Evolutionary conservation across 2,113 vertebrate genomes (phyloP), one percentile per base, ranked within the genome.

Genomic region (Suncus etruscus): DNA sequence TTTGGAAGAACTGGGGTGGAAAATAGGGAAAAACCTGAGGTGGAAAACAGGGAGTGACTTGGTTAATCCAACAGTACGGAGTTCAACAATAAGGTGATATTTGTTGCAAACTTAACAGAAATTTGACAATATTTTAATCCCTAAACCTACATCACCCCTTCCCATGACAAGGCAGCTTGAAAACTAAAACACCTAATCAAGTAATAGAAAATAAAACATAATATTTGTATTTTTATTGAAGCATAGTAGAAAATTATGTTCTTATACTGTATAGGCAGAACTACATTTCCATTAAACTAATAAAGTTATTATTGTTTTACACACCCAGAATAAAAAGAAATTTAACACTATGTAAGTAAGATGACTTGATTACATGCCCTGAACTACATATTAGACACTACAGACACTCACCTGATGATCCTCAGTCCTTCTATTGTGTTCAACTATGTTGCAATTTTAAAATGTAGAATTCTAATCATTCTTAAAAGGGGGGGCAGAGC

Each of bases 91-190:
- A 78, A 88, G 22, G 29, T 83, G 3, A 7, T 51, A 70, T 86
- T 47, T 90, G 39, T 50, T 87, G 83, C 31, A 90, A 92, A 94
- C 72, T 87, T 79, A 95, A 91, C 1, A 90, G 47, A 76, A 89
- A 84, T 83, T 84, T 94, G 66, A 91, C 20, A 89, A 75, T 93
- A 12, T 78, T 16, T 54, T 54, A 54, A 32, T 39, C 6, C 31
- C n/a, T 72, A 72, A 8, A 20, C 7, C 70, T 39, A 45, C 31
- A 48, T 81, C 84, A 91, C 93, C 22, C 3, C 22, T 45, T 31
- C 25, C 9, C 15, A 66, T 58, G 65, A 92, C 78, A 91, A 78
- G 8, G 66, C 10, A 83, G 51, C 50, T 80, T 92, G 25, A 92
- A 86, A 92, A 78, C 66, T 81, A 92, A 94, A 90, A 68, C 69